A percentile compares a stretch with the other conserved stretches of the same genome.
Evolutionary conservation across 2,797 vertebrate species (phyloP).

Genomic region (Protonibea diacanthus): DNA sequence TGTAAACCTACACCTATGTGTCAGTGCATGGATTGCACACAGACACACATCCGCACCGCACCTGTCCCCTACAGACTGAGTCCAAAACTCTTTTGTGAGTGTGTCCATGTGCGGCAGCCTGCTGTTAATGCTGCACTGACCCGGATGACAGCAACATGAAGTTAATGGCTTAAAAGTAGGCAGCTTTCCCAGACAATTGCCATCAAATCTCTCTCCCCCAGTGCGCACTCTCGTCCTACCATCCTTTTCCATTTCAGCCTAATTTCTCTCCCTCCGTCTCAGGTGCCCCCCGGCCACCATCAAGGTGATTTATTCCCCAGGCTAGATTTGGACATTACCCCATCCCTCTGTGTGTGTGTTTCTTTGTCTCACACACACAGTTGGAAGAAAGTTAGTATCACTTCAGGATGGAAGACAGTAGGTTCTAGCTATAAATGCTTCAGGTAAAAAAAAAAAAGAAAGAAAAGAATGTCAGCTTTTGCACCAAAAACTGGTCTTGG

Average conservation of each 20-base stretch:
- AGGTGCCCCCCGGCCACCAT: conserved; percentile 15
- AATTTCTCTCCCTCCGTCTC: conserved; percentile 6
- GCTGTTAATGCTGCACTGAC: conserved; percentile 41
- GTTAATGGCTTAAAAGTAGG: conserved; percentile 49
- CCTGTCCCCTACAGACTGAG: not conserved
- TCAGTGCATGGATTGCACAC: not conserved
- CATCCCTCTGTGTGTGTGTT: not conserved
- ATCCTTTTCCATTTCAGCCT: not conserved
- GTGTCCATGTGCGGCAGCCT: conserved; percentile 15
- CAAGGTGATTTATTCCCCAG: conserved; percentile 34
- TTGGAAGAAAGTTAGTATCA: not conserved
- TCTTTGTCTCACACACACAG: not conserved
- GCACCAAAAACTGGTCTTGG: conserved; percentile 1
- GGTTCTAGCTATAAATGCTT: not conserved
- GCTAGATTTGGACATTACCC: not conserved
- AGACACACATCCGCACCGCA: not conserved
- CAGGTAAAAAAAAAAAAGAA: not conserved
- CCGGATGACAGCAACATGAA: conserved; percentile 47
- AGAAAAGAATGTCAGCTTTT: not conserved
- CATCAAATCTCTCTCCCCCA: conserved; percentile 41
- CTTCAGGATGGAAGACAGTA: not conserved
- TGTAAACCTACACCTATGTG: conserved; percentile 16
- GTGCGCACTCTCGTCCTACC: conserved; percentile 12
- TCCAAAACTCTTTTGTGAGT: not conserved
- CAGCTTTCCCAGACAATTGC: conserved; percentile 48